Conservation (phyloP, 2,113 vertebrate species). For the Scartelaos histophorus region DNA sequence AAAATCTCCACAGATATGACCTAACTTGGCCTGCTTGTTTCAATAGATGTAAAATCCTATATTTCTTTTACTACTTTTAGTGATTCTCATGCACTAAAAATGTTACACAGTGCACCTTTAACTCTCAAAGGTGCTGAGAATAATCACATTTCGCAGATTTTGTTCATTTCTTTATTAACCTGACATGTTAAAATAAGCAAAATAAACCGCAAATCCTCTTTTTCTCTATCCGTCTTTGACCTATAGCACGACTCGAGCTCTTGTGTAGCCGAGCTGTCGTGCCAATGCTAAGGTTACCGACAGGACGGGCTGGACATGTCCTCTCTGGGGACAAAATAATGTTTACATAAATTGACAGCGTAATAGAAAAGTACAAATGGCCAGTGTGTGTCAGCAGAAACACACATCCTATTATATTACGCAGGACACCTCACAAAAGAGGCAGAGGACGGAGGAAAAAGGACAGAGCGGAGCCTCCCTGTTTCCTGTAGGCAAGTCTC, state of each 20-base stretch:
- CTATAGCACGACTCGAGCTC: not conserved
- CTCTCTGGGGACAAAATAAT: not conserved
- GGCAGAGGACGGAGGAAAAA: not conserved
- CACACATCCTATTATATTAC: not conserved
- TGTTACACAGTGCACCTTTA: too few species aligned
- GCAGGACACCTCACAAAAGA: not conserved
- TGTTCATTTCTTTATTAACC: too few species aligned
- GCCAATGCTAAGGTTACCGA: not conserved
- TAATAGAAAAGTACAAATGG: slow-evolving; percentile 8
- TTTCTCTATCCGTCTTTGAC: not conserved
- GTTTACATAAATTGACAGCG: slow-evolving; percentile 11
- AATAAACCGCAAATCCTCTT: too few species aligned
- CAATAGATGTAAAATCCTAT: too few species aligned
- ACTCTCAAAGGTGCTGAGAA: too few species aligned
- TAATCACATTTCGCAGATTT: too few species aligned
- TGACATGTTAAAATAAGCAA: too few species aligned
- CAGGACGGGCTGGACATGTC: not conserved
- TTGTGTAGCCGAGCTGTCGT: not conserved
- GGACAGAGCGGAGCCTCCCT: not conserved
- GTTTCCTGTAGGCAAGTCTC: too few species aligned
- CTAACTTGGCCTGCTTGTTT: too few species aligned
- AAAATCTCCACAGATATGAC: too few species aligned
- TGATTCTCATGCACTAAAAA: too few species aligned
- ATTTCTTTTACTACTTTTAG: too few species aligned
- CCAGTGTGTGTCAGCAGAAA: not conserved